Conservation (phyloP, 2,797 vertebrate genomes). For the Myripristis murdjan region DNA sequence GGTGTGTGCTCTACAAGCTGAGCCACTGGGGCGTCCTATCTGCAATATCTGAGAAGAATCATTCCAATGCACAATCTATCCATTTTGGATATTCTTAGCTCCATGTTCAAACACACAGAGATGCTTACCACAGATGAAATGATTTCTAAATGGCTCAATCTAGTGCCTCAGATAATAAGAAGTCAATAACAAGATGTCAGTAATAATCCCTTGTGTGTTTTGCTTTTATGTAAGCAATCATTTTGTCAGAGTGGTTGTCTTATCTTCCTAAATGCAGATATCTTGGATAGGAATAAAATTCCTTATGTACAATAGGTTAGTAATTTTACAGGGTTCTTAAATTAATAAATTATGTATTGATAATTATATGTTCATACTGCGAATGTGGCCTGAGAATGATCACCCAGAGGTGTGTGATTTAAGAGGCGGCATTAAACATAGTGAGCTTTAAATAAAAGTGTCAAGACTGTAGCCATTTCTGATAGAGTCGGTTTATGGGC, state of each 20-base stretch:
- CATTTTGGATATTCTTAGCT: constrained; percentile 1
- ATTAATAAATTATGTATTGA: constrained; percentile 50
- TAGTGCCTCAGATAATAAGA: constrained; percentile 1
- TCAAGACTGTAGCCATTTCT: constrained; percentile 54
- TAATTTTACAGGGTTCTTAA: constrained; percentile 17
- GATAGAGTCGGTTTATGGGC: constrained; percentile 56
- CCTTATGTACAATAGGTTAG: constrained; percentile 51
- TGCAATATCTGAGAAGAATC: too few species aligned
- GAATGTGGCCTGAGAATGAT: constrained; percentile 7
- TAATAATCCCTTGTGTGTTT: constrained; percentile 57
- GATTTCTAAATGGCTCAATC: constrained; percentile 41
- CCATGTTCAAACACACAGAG: constrained; percentile 45
- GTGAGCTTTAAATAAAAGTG: constrained; percentile 69
- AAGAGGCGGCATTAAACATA: constrained; percentile 54
- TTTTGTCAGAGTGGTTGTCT: too few species aligned
- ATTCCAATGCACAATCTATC: constrained; percentile 3
- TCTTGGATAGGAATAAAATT: constrained; percentile 37
- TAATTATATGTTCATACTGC: constrained; percentile 41
- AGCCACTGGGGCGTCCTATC: too few species aligned
- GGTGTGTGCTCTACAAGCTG: too few species aligned
- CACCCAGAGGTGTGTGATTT: constrained; percentile 33
- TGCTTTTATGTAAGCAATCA: constrained; percentile 36
- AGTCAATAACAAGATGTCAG: too few species aligned
- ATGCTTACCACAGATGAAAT: constrained; percentile 41
- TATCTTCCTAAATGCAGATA: constrained; percentile 42